These are phyloP conservation scores for Protaetia brevitarsis DNA, from an alignment of 1,140 invertebrate genomes.

Conservation along the genomic window DNA sequence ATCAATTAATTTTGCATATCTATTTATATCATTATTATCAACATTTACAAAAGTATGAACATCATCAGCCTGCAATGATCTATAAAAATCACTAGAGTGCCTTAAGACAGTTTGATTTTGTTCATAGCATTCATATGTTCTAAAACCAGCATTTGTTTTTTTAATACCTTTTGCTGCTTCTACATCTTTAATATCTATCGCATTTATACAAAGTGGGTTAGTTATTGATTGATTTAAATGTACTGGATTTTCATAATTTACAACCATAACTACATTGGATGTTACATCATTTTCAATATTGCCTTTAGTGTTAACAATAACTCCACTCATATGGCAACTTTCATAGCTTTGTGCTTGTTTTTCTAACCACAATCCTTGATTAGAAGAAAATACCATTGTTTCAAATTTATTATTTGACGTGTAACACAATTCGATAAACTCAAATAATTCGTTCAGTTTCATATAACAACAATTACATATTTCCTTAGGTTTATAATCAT, in stretches of 20 bases:
- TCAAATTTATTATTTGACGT: slow-evolving; percentile 29
- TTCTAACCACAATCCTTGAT: slow-evolving; percentile 13
- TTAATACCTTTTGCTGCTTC: not conserved
- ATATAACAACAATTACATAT: slow-evolving; percentile 28
- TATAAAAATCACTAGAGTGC: slow-evolving; percentile 25
- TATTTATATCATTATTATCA: not conserved
- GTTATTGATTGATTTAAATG: not conserved
- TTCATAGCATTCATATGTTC: not conserved
- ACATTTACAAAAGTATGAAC: slow-evolving; percentile 5
- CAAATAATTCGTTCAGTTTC: slow-evolving; percentile 30
- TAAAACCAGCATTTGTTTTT: not conserved
- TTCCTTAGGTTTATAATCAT: slow-evolving; percentile 30
- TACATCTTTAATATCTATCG: not conserved
- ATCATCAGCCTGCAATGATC: not conserved
- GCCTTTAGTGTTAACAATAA: slow-evolving; percentile 20
- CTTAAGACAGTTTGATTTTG: slow-evolving; percentile 21
- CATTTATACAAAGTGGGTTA: not conserved
- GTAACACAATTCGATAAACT: slow-evolving; percentile 26
- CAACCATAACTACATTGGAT: slow-evolving; percentile 12
- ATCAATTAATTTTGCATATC: not conserved
- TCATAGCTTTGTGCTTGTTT: not conserved
- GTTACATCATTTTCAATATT: slow-evolving; percentile 7
- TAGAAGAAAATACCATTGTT: slow-evolving; percentile 23
- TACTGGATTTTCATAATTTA: not conserved
- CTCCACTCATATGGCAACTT: slow-evolving; percentile 9